Base-by-base conservation (phyloP, 2,888 invertebrate species). In the Drosophila antonietae region DNA sequence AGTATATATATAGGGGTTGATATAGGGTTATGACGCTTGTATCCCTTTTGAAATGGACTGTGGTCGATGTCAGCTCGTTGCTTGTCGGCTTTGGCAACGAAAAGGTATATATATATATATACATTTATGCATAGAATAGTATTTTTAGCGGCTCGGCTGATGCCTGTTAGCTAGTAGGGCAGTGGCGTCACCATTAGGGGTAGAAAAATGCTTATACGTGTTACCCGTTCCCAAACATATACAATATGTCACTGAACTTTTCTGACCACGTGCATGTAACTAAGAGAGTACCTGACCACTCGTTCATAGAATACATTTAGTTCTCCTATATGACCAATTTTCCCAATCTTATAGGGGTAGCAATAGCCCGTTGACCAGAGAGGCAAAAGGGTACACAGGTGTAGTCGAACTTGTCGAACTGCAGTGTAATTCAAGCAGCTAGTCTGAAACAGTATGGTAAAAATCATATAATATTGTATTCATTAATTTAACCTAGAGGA, bases 51-150 rank as follows among this genome's bases (percentile, higher is more conserved):
- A 61, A 52, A 33, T 74, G 75, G 68, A 69, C 67, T 44, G 15
- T 76, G 65, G 75, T 78, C 78, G 78, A 78, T 75, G 65, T 28
- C 23, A n/a, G 43, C 37, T 68, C 69, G 75, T 57, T 39, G 62
- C 14, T 23, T 18, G 53, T 79, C 67, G 73, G 64, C 46, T 57
- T 1, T 46, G 37, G 8, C 49, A 18, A 28, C 55, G 59, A 70
- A 49, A 28, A 18, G 33, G 33, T 59, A 1, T 44, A 28, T 44
- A 1, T 44, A n/a, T 44, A 37, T 7, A 44, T 18, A 39, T 12
- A 23, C 23, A 23, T 4, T 23, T 23, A 49, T 23, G 35, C 1
- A 33, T 51, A 10, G 3, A 18, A 33, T 51, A 18, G 20, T 28
- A 53, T 41, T 35, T 18, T 55, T 12, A 43, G 31, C 41, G 52